Conservation (phyloP, 2,888 invertebrate species). For the Gymnocheta viridis region DNA sequence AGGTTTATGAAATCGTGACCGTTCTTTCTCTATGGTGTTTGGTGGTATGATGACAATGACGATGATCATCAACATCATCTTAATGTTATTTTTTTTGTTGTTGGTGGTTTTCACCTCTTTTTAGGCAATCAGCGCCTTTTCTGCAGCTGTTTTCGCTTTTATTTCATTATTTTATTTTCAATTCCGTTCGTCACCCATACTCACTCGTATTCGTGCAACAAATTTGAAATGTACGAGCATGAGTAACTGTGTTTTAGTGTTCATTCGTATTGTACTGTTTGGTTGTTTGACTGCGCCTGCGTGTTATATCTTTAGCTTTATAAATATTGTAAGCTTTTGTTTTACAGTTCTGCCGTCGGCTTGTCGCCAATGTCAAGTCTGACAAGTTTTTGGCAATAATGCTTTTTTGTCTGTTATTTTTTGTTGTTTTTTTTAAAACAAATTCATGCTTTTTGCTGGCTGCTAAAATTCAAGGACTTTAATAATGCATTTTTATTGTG, state of each 20-base stretch:
- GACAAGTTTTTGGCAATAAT: slow-evolving; percentile 68
- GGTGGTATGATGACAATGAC: slow-evolving; percentile 8
- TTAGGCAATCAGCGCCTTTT: slow-evolving; percentile 54
- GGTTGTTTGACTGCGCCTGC: slow-evolving; percentile 56
- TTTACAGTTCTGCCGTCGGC: slow-evolving; percentile 63
- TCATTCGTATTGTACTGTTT: slow-evolving; percentile 11
- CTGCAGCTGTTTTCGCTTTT: slow-evolving; percentile 58
- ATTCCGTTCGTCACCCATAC: slow-evolving; percentile 13
- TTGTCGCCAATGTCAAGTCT: slow-evolving; percentile 70
- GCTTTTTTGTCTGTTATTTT: slow-evolving; percentile 2
- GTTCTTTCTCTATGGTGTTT: slow-evolving; percentile 31
- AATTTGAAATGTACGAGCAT: slow-evolving; percentile 24
- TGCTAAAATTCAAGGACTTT: slow-evolving; percentile 67
- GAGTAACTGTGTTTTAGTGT: slow-evolving; percentile 41
- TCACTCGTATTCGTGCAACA: slow-evolving; percentile 30
- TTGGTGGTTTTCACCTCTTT: slow-evolving; percentile 24
- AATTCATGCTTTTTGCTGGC: slow-evolving; percentile 31
- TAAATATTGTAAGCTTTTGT: slow-evolving; percentile 52
- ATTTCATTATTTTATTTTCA: neutral
- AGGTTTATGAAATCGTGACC: slow-evolving; percentile 47
- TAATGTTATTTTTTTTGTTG: slow-evolving; percentile 34
- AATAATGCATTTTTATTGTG: slow-evolving; percentile 56
- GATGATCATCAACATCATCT: slow-evolving; percentile 2
- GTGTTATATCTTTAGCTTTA: slow-evolving; percentile 35
- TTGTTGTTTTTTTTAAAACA: slow-evolving; percentile 17